phyloP scores from a whole-genome alignment of 2,888 invertebrate species.

The Tiphia femorata region DNA sequence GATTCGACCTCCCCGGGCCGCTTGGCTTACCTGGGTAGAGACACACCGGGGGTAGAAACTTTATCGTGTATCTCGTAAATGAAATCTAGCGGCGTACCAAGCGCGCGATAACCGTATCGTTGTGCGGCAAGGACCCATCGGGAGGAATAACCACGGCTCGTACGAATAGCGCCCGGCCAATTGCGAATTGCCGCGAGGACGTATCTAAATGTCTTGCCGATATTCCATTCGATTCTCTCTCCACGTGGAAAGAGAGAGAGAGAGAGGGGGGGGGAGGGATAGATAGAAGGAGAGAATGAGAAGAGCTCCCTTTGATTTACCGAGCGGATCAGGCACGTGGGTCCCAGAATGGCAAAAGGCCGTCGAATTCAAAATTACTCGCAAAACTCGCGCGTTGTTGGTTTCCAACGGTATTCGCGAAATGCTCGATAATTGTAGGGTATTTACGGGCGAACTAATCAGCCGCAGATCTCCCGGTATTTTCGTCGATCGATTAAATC shows the following conservation, averaged over 20 bases:
- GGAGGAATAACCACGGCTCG: conserved; percentile 19
- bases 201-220: conserved; percentile 36
- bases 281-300: neutral
- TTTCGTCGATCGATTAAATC: no score
- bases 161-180: conserved; percentile 37
- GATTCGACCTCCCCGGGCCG: neutral
- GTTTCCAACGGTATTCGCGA: no score
- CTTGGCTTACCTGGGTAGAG: neutral
- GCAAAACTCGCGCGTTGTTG: no score
- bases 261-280: neutral
- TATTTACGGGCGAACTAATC: no score
- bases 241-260: neutral
- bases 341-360: no score
- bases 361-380: no score
- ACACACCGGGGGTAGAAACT: neutral
- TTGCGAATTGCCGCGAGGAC: conserved; percentile 24
- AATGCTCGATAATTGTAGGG: no score
- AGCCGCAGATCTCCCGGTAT: no score
- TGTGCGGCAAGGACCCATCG: conserved; percentile 9
- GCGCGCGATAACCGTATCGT: conserved; percentile 21
- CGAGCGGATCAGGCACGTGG: no score
- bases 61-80: conserved; percentile 9
- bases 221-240: conserved; percentile 35
- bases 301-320: neutral
- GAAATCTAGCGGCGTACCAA: conserved; percentile 19